A percentile compares a stretch with the other conserved stretches of the same genome.
phyloP scores from a whole-genome alignment of 2,797 vertebrate species.

The Microctenopoma stevenorrisi region DNA sequence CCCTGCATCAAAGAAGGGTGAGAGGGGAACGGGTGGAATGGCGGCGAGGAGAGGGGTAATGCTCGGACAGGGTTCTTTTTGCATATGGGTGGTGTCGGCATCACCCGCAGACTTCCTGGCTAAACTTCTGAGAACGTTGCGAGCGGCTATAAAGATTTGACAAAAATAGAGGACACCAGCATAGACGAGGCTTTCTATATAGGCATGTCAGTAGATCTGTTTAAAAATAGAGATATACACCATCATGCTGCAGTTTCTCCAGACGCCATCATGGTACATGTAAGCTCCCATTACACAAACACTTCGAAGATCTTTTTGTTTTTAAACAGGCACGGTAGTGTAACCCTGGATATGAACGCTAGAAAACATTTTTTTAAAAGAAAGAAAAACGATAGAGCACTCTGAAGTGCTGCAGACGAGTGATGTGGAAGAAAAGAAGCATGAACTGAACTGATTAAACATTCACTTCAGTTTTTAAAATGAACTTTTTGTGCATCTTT shows the following conservation, averaged over 20 bases:
- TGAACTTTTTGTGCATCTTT: slow-evolving; percentile 80
- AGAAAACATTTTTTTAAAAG: slow-evolving; percentile 75
- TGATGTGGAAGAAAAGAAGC: slow-evolving; percentile 46
- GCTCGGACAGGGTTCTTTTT: slow-evolving; percentile 7
- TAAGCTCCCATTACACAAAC: slow-evolving; percentile 75
- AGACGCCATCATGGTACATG: slow-evolving; percentile 68
- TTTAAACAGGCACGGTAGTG: slow-evolving; percentile 91
- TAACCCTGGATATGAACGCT: slow-evolving; percentile 87
- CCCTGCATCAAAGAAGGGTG: slow-evolving; percentile 10
- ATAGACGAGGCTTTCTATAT: slow-evolving; percentile 51
- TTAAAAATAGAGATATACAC: slow-evolving; percentile 78
- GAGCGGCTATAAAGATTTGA: slow-evolving; percentile 37
- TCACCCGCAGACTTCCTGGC: slow-evolving; percentile 15
- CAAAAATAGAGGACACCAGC: slow-evolving; percentile 63
- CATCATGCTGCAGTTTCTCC: slow-evolving; percentile 74
- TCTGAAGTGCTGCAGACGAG: slow-evolving; percentile 72
- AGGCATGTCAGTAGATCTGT: slow-evolving; percentile 63
- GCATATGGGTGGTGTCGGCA: slow-evolving; percentile 10
- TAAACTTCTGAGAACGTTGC: slow-evolving; percentile 40
- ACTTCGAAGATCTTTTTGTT: slow-evolving; percentile 66
- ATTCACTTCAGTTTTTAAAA: slow-evolving; percentile 81
- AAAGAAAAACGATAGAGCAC: slow-evolving; percentile 55
- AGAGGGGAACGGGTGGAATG: slow-evolving; percentile 4
- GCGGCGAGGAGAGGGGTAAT: not conserved
- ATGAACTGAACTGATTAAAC: slow-evolving; percentile 83